A percentile compares a stretch with the other conserved stretches of the same genome.
Conservation (phyloP, 2,113 vertebrate species). For the Scalopus aquaticus region DNA sequence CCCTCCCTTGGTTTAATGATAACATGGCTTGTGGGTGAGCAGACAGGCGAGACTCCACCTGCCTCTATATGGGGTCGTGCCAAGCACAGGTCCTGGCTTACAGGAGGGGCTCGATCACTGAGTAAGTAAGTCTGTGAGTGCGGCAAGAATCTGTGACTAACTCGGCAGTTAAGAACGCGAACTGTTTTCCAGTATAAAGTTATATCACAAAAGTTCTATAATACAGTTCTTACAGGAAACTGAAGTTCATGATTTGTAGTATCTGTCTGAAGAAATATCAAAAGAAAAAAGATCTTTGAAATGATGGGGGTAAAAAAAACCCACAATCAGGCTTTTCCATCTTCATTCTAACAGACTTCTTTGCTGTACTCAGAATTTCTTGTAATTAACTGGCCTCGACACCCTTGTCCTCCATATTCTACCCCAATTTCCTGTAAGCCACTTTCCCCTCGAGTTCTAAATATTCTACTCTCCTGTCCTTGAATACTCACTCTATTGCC, state of each 20-base stretch:
- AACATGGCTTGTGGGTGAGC: not conserved
- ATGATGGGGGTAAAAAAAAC: not conserved
- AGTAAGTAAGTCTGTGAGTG: not conserved
- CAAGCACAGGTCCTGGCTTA: not conserved
- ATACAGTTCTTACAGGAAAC: not conserved
- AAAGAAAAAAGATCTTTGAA: slow-evolving; percentile 14
- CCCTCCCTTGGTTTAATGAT: slow-evolving; percentile 22
- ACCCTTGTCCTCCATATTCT: fast-evolving
- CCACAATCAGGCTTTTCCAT: not conserved
- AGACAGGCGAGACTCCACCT: not conserved
- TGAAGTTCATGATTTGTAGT: not conserved
- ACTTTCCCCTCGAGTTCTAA: not conserved
- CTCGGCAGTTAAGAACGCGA: not conserved
- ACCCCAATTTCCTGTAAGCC: not conserved
- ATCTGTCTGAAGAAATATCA: slow-evolving; percentile 44
- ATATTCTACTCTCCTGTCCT: not conserved
- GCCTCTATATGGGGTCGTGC: not conserved
- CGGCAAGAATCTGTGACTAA: not conserved
- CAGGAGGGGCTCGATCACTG: not conserved
- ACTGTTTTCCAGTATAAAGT: slow-evolving; percentile 16
- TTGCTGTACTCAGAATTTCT: not conserved
- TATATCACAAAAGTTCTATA: not conserved
- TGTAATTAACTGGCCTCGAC: fast-evolving
- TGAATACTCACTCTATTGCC: not conserved
- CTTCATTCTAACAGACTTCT: not conserved